These are phyloP conservation scores for Lates japonicus DNA, from an alignment of 2,797 vertebrate species.

Conservation along the genomic window DNA sequence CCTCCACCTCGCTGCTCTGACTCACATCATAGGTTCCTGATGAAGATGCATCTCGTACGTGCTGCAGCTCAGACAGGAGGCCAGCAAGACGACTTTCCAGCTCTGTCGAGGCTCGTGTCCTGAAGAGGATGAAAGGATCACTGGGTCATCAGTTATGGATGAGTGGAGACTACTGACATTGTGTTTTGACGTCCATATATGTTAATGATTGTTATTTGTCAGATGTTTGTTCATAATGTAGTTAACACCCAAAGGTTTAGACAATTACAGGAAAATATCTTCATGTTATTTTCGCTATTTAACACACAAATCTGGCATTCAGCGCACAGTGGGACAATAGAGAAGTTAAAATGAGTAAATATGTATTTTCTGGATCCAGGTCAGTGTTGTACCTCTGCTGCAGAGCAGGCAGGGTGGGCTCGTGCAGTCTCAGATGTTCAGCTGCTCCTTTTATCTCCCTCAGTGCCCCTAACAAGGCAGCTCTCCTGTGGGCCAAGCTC, in stretches of 20 bases:
- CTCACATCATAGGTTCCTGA: slow-evolving; percentile 49
- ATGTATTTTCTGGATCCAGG: not conserved
- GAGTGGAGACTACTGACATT: not conserved
- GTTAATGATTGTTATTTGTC: too few relatives aligned
- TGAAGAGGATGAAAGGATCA: slow-evolving; percentile 54
- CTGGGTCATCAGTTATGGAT: not conserved
- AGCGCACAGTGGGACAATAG: not conserved
- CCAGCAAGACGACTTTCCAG: slow-evolving; percentile 86
- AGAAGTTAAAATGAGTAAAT: not conserved
- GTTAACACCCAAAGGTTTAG: not conserved
- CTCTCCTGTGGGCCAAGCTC: slow-evolving; percentile 74
- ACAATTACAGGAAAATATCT: not conserved
- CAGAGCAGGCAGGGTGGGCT: slow-evolving; percentile 90
- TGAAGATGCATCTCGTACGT: slow-evolving; percentile 72
- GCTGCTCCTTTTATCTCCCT: slow-evolving; percentile 84
- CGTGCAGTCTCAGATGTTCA: slow-evolving; percentile 86
- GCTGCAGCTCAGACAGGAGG: slow-evolving; percentile 83
- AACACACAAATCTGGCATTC: not conserved
- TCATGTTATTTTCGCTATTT: not conserved
- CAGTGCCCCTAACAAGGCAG: slow-evolving; percentile 82
- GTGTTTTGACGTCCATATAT: not conserved
- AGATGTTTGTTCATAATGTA: not conserved
- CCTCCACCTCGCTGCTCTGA: slow-evolving; percentile 72
- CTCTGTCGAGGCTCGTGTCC: slow-evolving; percentile 86
- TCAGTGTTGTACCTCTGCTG: slow-evolving; percentile 88